A percentile compares a stretch with the other conserved stretches of the same genome.
Evolutionary conservation across 2,797 vertebrate species (phyloP).

Genomic region (Zalophus californianus): DNA sequence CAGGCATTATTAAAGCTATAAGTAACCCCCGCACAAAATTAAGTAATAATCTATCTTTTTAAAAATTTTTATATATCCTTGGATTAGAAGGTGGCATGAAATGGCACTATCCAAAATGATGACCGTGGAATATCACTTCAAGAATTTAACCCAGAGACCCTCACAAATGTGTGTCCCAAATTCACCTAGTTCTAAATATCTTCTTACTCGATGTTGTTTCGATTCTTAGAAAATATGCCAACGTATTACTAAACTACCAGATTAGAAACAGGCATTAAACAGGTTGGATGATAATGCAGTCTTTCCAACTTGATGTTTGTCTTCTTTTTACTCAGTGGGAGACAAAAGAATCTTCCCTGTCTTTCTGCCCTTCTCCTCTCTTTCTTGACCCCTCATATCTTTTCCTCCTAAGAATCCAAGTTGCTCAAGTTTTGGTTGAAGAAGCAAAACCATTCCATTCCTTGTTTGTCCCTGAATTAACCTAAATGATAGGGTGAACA

Average conservation of each 20-base stretch:
- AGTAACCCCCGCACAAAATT: not conserved
- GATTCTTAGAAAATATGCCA: not conserved
- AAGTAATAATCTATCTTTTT: not conserved
- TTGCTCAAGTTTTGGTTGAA: not conserved
- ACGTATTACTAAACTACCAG: not conserved
- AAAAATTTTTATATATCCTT: not conserved
- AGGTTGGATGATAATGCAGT: not conserved
- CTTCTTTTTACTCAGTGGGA: not conserved
- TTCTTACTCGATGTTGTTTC: not conserved
- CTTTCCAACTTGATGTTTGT: not conserved
- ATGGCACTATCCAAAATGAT: not conserved
- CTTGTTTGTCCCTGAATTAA: not conserved
- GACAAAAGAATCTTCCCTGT: not conserved
- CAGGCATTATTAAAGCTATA: not conserved
- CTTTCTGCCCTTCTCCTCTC: not conserved
- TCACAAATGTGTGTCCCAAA: not conserved
- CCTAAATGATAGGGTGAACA: not conserved
- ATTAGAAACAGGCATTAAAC: not conserved
- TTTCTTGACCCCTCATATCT: not conserved
- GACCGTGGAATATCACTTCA: not conserved
- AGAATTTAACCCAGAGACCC: not conserved
- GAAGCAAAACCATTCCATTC: not conserved
- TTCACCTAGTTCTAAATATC: not conserved
- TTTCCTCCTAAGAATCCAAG: not conserved
- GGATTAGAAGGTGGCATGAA: not conserved